Evolutionary conservation across 37 sponge, comb jelly and placozoan genomes (phyloP).

Genomic region (Halisarca cf. caerulea): DNA sequence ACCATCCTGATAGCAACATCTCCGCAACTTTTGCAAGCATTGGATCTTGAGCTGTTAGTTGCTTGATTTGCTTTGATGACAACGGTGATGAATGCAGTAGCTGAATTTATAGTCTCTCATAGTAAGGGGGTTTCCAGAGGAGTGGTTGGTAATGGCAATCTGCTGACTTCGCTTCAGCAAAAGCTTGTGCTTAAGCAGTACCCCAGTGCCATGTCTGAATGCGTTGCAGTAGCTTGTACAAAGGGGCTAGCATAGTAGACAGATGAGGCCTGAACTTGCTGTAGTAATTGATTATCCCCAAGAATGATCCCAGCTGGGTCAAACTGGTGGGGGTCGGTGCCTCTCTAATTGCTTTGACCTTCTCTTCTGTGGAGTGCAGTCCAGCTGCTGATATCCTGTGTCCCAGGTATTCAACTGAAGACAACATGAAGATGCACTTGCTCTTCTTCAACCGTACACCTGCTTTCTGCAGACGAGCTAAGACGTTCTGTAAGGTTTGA

Average conservation of each 20-base stretch:
- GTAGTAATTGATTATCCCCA: conserved; percentile 50
- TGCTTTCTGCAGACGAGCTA: background rate
- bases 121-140: conserved; percentile 8
- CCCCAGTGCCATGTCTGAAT: conserved; percentile 28
- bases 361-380: background rate
- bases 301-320: conserved; percentile 17
- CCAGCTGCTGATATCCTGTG: conserved; percentile 33
- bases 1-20: background rate
- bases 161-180: conserved; percentile 23
- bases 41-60: conserved; percentile 19
- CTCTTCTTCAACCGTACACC: conserved; percentile 47
- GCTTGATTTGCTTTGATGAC: conserved; percentile 2
- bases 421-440: conserved; percentile 45
- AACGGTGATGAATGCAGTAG: background rate
- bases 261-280: conserved; percentile 56
- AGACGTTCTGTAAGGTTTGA: background rate
- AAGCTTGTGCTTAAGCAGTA: conserved; percentile 23
- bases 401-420: conserved; percentile 57
- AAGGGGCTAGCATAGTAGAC: conserved; percentile 11
- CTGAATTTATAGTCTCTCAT: background rate
- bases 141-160: conserved; percentile 16
- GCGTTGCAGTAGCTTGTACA: conserved; percentile 25
- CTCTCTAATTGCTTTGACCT: conserved; percentile 19
- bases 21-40: background rate
- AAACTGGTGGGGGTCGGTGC: conserved; percentile 33